A percentile compares a stretch with the other conserved stretches of the same genome.
Conservation (phyloP, 2,888 invertebrate genomes). For the Apodemia mormo region DNA sequence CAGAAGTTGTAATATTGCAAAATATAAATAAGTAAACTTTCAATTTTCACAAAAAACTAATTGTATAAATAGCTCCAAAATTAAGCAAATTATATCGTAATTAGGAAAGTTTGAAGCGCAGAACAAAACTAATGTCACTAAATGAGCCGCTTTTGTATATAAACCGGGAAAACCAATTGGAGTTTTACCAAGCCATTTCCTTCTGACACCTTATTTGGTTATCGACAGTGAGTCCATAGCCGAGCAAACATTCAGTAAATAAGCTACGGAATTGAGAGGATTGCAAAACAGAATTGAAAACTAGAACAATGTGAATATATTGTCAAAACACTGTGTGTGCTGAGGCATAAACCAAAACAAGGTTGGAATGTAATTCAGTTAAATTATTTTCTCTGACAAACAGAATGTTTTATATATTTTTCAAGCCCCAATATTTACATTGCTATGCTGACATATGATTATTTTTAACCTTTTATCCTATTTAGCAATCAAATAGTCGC, state of each 20-base stretch:
- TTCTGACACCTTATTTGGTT: slow-evolving; percentile 42
- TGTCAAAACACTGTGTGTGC: slow-evolving; percentile 13
- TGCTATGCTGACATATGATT: too few relatives aligned
- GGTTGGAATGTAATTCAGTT: slow-evolving; percentile 11
- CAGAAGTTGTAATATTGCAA: too few relatives aligned
- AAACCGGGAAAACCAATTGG: slow-evolving; percentile 10
- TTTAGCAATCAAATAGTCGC: too few relatives aligned
- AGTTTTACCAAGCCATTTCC: slow-evolving; percentile 29
- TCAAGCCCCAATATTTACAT: neutral
- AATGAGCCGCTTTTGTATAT: neutral
- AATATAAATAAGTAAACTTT: too few relatives aligned
- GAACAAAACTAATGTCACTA: slow-evolving; percentile 4
- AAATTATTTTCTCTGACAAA: slow-evolving; percentile 6
- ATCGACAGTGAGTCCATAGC: slow-evolving; percentile 52
- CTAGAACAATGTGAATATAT: slow-evolving; percentile 40
- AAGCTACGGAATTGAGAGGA: slow-evolving; percentile 47
- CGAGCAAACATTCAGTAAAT: slow-evolving; percentile 46
- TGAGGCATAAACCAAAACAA: slow-evolving; percentile 10
- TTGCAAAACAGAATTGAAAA: slow-evolving; percentile 51
- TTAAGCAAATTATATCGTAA: neutral
- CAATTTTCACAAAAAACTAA: too few relatives aligned
- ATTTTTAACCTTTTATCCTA: too few relatives aligned
- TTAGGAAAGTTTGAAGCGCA: slow-evolving; percentile 1
- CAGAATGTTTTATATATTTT: slow-evolving; percentile 7
- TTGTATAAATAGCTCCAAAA: too few relatives aligned